These are phyloP conservation scores for Actenoides hombroni DNA, from an alignment of 2,113 vertebrate genomes.

Conservation along the genomic window DNA sequence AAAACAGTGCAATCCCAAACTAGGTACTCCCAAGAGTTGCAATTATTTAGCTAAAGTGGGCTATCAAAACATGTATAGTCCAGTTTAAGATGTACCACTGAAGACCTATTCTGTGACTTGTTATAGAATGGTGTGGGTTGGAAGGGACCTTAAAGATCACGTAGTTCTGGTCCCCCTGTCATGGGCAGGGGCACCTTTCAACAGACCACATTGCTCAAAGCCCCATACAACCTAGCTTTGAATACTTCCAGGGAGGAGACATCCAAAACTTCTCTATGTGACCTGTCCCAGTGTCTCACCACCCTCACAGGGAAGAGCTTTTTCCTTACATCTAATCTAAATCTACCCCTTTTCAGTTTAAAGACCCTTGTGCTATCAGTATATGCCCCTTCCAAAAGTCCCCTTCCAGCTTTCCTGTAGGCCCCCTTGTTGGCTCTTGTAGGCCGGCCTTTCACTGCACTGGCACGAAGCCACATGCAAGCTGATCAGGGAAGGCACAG, in stretches of 20 bases:
- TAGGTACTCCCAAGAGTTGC: accelerated
- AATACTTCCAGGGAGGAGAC: not conserved
- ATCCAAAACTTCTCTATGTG: not conserved
- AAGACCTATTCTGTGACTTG: accelerated
- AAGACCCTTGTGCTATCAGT: not conserved
- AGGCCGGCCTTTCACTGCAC: accelerated
- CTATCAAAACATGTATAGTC: accelerated
- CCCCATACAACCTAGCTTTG: not conserved
- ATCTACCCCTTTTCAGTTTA: not conserved
- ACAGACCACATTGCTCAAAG: not conserved
- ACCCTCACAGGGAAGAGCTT: not conserved
- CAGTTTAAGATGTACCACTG: accelerated
- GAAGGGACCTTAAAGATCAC: not conserved
- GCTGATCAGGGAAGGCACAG: too few species aligned
- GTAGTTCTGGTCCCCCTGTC: not conserved
- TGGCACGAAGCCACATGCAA: accelerated
- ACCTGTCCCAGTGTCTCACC: not conserved
- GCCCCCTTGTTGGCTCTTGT: not conserved
- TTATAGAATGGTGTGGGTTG: not conserved
- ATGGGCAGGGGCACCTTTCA: not conserved
- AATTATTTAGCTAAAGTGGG: not conserved
- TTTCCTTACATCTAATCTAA: not conserved
- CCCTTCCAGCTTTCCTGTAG: not conserved
- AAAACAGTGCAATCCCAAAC: too few species aligned
- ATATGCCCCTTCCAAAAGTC: too few species aligned